Evolutionary conservation across 1,140 invertebrate species (phyloP).

Genomic region (Thaumatotibia leucotreta): DNA sequence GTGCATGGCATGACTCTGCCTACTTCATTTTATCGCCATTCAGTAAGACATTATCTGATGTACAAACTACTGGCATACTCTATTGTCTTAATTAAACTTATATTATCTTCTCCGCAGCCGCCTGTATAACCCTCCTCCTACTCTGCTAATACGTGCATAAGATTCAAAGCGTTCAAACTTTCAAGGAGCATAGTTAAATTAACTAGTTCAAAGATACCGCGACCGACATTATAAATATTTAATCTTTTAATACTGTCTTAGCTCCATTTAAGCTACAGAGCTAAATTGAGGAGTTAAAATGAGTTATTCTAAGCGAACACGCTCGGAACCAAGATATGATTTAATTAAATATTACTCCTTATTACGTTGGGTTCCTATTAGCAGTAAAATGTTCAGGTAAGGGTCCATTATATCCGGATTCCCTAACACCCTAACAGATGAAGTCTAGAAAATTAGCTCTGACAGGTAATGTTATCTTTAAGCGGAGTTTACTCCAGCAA

Average conservation of each 20-base stretch:
- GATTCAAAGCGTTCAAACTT: neutral
- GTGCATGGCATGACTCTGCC: no score
- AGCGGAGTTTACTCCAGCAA: neutral
- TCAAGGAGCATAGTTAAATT: constrained; percentile 5
- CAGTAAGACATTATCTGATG: neutral
- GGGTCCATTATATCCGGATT: neutral
- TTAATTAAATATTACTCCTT: constrained; percentile 5
- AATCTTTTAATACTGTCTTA: neutral
- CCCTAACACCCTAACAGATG: neutral
- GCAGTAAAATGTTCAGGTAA: neutral
- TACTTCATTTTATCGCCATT: neutral
- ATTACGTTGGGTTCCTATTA: neutral
- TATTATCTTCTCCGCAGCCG: neutral
- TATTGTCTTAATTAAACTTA: constrained; percentile 4
- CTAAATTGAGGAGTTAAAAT: neutral
- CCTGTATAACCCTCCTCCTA: no score
- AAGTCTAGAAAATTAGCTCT: constrained; percentile 1
- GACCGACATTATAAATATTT: constrained; percentile 12
- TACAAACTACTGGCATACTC: neutral
- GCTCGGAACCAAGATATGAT: neutral
- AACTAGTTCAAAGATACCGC: constrained; percentile 4
- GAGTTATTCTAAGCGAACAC: neutral
- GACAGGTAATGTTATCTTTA: neutral
- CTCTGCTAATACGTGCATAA: neutral
- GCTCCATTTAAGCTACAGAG: neutral